Evolutionary conservation across 2,888 invertebrate species (phyloP).

Genomic region (Cheilosia soror): DNA sequence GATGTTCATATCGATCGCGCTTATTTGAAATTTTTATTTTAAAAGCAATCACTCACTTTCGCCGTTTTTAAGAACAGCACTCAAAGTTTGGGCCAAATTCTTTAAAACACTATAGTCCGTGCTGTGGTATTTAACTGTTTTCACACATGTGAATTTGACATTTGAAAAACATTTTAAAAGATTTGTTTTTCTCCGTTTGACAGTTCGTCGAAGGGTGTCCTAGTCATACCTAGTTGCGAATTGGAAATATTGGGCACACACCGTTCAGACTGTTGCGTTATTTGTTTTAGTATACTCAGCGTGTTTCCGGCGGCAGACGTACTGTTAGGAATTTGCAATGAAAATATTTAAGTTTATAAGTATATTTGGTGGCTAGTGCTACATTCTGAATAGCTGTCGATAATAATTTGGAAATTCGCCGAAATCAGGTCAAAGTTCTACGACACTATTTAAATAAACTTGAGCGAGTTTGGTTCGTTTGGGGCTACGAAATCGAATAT

Average conservation of each 20-base stretch:
- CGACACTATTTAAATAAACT: constrained; percentile 25
- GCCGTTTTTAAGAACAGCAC: constrained; percentile 69
- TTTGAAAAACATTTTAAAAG: constrained; percentile 63
- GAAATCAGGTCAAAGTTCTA: constrained; percentile 46
- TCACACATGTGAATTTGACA: constrained; percentile 60
- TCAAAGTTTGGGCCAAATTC: constrained; percentile 62
- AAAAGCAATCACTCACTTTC: constrained; percentile 59
- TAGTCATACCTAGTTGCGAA: constrained; percentile 53
- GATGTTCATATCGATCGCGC: constrained; percentile 7
- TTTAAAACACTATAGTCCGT: constrained; percentile 10
- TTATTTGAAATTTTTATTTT: constrained; percentile 41
- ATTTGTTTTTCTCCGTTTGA: constrained; percentile 61
- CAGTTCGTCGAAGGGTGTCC: constrained; percentile 71
- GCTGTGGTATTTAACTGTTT: constrained; percentile 26
- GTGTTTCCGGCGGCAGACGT: constrained; percentile 32
- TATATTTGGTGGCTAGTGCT: background rate
- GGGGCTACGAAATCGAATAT: no score
- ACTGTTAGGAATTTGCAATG: constrained; percentile 36
- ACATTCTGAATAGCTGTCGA: constrained; percentile 20
- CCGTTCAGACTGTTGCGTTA: background rate
- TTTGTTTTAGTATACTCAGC: constrained; percentile 43
- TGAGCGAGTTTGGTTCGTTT: background rate
- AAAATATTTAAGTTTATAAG: constrained; percentile 25
- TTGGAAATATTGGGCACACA: constrained; percentile 56
- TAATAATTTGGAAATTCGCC: background rate